Evolutionary conservation across 2,888 invertebrate genomes (phyloP), one percentile per base, ranked within the genome.

Genomic region (Caenorhabditis auriculariae): DNA sequence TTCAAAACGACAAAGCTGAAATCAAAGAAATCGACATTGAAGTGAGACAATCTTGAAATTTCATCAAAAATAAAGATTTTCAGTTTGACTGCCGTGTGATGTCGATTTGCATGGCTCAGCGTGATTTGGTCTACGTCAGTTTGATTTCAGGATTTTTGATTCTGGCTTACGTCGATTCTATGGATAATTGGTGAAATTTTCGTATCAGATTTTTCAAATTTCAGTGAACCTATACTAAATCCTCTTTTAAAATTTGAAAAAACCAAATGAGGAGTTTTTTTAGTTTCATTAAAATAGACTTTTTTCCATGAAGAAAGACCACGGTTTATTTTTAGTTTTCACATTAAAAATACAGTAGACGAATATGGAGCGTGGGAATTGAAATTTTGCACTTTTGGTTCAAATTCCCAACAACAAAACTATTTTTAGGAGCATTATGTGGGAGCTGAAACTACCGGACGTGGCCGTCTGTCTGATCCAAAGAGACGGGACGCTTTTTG

Each of bases 381-480:
- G n/a, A n/a, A n/a, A n/a, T n/a, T 35, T n/a, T n/a, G 35, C 35
- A 19, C 12, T 15, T 48, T 45, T 23, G 42, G 4, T 12, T 26
- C 17, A 19, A 12, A 49, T 45, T 9, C 29, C 27, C 23, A 19
- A 5, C 12, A 44, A 52, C 17, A 52, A 9, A 12, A 15, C n/a
- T 32, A n/a, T 0, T 21, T 50, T 41, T 41, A 76, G 76, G 45
- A 60, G 60, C 15, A 67, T 80, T 49, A 54, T 83, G n/a, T 85
- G 85, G 85, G 81, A 83, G 57, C 72, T 84, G 37, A 81, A 82
- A 44, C 77, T 85, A 7, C 83, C 84, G 61, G 85, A 85, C 67
- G 83, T 84, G 2, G 83, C 84, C 1, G 71, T 85, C 51, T 82
- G 82, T 42, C 69, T 85, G 32, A 78, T 82, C 46, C 81, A 80